Evolutionary conservation across 2,888 invertebrate genomes (phyloP).

Genomic region (Tortricodes alternella): DNA sequence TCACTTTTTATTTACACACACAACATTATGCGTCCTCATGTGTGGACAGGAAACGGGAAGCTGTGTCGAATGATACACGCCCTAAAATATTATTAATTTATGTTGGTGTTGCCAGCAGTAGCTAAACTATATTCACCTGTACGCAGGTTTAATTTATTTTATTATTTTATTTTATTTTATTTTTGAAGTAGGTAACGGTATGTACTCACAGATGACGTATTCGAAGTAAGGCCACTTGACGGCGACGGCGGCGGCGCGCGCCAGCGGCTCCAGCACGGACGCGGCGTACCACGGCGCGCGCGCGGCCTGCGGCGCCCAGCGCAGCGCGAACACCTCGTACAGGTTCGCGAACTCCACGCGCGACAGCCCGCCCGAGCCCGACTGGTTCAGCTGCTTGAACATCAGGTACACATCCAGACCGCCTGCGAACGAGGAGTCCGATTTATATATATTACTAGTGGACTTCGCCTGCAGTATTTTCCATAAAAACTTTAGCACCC

Average conservation of each 20-base stretch:
- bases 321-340: conserved; percentile 86
- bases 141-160: too few species aligned
- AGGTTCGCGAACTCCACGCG: conserved; percentile 86
- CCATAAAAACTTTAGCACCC: too few species aligned
- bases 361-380: conserved; percentile 85
- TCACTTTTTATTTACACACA: too few species aligned
- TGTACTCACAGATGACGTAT: conserved; percentile 85
- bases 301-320: conserved; percentile 88
- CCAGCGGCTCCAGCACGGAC: conserved; percentile 83
- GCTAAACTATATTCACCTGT: too few species aligned
- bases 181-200: neutral
- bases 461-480: too few species aligned
- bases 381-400: conserved; percentile 90
- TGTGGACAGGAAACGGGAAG: too few species aligned
- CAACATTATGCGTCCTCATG: too few species aligned
- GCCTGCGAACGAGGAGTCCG: conserved; percentile 74
- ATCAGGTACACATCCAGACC: conserved; percentile 89
- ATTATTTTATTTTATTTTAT: too few species aligned
- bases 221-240: conserved; percentile 90
- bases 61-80: too few species aligned
- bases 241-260: conserved; percentile 82
- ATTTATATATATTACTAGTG: too few species aligned
- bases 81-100: too few species aligned
- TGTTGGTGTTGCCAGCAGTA: too few species aligned
- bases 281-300: conserved; percentile 87